These are phyloP conservation scores for Byasa hedistus DNA, from an alignment of 2,888 invertebrate species.

Conservation along the genomic window DNA sequence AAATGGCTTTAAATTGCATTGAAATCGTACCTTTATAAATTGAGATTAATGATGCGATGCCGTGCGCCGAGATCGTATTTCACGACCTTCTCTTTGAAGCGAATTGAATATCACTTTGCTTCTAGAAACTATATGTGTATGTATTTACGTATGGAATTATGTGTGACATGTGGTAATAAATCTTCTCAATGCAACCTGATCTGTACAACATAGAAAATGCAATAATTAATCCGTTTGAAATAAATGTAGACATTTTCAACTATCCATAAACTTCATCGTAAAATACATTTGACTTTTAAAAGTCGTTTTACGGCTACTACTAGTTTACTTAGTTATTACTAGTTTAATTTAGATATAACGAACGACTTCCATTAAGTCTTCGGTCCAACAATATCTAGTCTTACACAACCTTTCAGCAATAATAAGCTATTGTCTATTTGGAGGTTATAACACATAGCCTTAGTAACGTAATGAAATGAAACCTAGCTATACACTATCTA, in stretches of 20 bases:
- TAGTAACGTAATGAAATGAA: no score
- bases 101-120: constrained; percentile 28
- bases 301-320: not conserved
- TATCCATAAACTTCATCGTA: no score
- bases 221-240: not conserved
- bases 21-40: constrained; percentile 29
- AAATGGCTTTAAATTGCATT: constrained; percentile 28
- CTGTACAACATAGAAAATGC: not conserved
- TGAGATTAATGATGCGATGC: constrained; percentile 30
- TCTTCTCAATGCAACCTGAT: not conserved
- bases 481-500: no score
- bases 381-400: not conserved
- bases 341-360: no score
- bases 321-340: no score
- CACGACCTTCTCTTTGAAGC: constrained; percentile 23
- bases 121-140: constrained; percentile 8
- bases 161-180: constrained; percentile 1
- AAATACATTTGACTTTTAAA: not conserved
- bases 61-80: constrained; percentile 28
- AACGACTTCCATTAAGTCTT: not conserved
- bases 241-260: not conserved
- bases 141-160: not conserved
- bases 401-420: not conserved
- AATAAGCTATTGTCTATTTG: not conserved
- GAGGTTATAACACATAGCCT: not conserved